Evolutionary conservation across 2,888 invertebrate genomes (phyloP).

Genomic region (Luperina testacea): DNA sequence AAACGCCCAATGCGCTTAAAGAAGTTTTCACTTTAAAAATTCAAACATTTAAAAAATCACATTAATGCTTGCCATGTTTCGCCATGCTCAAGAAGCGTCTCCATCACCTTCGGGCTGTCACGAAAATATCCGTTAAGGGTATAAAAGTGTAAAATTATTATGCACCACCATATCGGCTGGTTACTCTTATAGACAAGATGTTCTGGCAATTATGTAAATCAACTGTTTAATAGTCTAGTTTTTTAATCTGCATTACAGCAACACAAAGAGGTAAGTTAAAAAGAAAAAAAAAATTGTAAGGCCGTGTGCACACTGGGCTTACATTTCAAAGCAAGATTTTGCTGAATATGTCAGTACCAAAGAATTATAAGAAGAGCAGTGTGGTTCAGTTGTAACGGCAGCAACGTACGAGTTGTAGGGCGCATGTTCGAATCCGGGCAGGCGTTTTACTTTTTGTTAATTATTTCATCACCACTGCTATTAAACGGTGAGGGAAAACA

Average conservation of each 20-base stretch:
- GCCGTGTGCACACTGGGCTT: neutral
- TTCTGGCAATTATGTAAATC: slow-evolving; percentile 52
- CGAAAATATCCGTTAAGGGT: neutral
- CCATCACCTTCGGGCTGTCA: slow-evolving; percentile 5
- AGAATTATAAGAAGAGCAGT: no score
- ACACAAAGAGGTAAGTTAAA: neutral
- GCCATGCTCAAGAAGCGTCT: neutral
- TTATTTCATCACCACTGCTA: no score
- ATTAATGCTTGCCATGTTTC: neutral
- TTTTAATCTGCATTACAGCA: slow-evolving; percentile 15
- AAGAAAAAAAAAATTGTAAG: neutral
- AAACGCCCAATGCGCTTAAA: no score
- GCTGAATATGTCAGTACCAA: no score
- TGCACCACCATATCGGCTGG: neutral
- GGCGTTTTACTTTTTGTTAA: no score
- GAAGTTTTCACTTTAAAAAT: no score
- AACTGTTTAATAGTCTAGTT: slow-evolving; percentile 14
- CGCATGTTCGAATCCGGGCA: no score
- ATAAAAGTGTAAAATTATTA: slow-evolving; percentile 23
- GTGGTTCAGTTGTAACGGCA: no score
- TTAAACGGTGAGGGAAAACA: no score
- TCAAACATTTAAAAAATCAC: neutral
- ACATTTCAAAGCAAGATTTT: neutral
- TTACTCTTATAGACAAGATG: neutral
- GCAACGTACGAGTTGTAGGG: no score